Conservation (phyloP, 37 sponge, comb jelly and placozoan species). For the Tethya wilhelma region DNA sequence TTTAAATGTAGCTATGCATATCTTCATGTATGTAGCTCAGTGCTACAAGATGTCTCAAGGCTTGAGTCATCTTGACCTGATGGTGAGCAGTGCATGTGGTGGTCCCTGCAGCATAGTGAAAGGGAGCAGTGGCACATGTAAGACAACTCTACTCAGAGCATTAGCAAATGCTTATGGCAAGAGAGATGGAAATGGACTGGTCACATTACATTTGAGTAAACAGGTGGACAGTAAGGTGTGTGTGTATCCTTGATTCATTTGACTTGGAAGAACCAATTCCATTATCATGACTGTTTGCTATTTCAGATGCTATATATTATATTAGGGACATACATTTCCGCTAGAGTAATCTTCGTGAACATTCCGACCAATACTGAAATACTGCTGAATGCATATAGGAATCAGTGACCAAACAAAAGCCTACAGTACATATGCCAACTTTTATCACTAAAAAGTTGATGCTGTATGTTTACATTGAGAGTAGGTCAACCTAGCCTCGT, state of each 20-base stretch:
- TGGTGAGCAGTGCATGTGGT: constrained; percentile 33
- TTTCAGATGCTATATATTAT: constrained; percentile 71
- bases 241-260: background rate
- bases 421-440: too few relatives aligned
- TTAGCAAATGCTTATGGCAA: background rate
- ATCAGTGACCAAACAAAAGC: too few relatives aligned
- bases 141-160: constrained; percentile 44
- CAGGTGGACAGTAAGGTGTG: constrained; percentile 73
- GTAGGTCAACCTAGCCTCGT: too few relatives aligned
- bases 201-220: constrained; percentile 60
- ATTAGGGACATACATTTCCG: constrained; percentile 79
- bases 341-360: too few relatives aligned
- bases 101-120: constrained; percentile 42
- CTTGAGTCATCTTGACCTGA: constrained; percentile 1
- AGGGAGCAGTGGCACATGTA: constrained; percentile 68
- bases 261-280: background rate
- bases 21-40: too few relatives aligned
- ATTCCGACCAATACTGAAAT: too few relatives aligned
- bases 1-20: too few relatives aligned
- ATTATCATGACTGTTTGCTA: background rate
- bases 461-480: too few relatives aligned
- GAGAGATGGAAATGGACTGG: background rate
- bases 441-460: too few relatives aligned
- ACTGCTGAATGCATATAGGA: too few relatives aligned
- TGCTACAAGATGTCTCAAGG: too few relatives aligned